Base-by-base conservation (phyloP, 1,140 invertebrate genomes). In the Calliopsis andreniformis region DNA sequence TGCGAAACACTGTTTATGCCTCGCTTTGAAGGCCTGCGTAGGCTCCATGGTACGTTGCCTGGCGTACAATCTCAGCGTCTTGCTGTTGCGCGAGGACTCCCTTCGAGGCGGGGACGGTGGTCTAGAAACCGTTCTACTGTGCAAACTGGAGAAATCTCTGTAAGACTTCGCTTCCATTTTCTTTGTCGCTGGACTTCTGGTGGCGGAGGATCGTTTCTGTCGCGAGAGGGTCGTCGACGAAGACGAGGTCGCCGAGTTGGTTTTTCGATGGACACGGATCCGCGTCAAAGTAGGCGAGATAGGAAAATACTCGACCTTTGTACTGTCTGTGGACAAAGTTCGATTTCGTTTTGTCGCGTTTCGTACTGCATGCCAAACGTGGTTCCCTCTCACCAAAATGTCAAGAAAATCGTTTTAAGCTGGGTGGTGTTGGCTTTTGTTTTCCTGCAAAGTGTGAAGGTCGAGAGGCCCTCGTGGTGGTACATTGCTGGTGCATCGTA, bases 271-370 rank as follows among this genome's bases (percentile, higher is more conserved):
- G 23, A 96, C 94, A 87, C 95, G 94, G 86, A 96, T 96, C 92
- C 95, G 94, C 76, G 95, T 96, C 84, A 96, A 90, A 67, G 95
- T 96, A 45, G 96, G 94, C 68, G 96, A 95, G 80, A 97, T 95
- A 82, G 96, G 96, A 90, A 96, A 96, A 91, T 96, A 96, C 92
- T 97, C 95, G 82, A 96, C 94, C 91, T 95, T 94, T 61, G 94
- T 90, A 85, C 94, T 93, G 92, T 95, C 94, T 95, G 94, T 92
- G 94, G 91, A 94, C 92, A 92, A 72, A 92, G 83, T 85, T 85
- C 80, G 77, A 32, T 69, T 69, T 85, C 84, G 42, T 77, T 66
- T 51, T 75, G 42, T 35, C 49, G n/a, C 20, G 12, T 63, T 45
- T 68, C 28, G 42, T n/a, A n/a, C 4, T 32, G 8, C 39, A 62